Base-by-base conservation (phyloP, 35 echinoderm and acorn worm genomes). In the Hemicentrotus pulcherrimus region DNA sequence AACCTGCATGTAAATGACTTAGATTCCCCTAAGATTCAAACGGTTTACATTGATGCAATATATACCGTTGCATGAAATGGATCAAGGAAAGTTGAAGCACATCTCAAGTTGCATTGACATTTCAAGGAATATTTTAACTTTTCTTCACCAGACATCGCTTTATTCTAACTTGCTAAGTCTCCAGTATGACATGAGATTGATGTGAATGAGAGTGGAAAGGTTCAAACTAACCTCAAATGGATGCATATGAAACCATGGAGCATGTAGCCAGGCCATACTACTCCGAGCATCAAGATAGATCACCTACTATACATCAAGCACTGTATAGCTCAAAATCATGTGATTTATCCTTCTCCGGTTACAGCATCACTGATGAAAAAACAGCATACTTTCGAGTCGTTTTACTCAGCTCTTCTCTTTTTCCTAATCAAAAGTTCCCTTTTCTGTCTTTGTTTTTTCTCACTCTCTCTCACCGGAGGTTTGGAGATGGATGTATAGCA, bases 231-330 rank as follows among this genome's bases (percentile, higher is more conserved):
- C 91, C 91, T 93, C 91, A 58, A 48, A 93, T 14, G 45, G 48
- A 58, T 93, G 91, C 48, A 93, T 24, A 48, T 32, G 91, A 93
- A 93, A 31, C 91, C 91, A 93, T 13, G 91, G 91, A 31, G 46
- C 91, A 58, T 93, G 91, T 58, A 93, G 32, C 91, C 91, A 93
- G 13, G 91, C 91, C 91, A 93, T 93, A 50, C 46, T 93, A 22
- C 12, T 58, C 13, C 46, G 4, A 18, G 15, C 12, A 90, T 90
- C 88, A 90, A 90, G 32, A 33, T 47, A 32, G 46, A 90, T 47
- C 32, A 90, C 32, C 32, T 18, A 33, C 46, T 4, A 90, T 90
- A 47, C 88, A 90, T 90, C 88, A 90, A 90, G 46, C 88, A 33
- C 46, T 90, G 88, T 90, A 13, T 19, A 16, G 9, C 88, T 47